Conservation (phyloP, 2,797 vertebrate species). For the Microchirus variegatus region DNA sequence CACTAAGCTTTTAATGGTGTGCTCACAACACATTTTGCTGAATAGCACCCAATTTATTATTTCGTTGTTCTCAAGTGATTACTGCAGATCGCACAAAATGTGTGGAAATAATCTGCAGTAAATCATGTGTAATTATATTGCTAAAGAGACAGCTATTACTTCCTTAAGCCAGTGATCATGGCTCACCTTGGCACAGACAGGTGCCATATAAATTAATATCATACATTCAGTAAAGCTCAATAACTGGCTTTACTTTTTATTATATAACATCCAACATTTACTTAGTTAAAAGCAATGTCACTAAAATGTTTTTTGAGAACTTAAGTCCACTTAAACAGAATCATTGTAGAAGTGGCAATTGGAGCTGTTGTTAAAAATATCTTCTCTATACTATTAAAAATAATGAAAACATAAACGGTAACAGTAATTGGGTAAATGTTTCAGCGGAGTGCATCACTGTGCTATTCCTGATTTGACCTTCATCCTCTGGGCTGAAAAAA, state of each 20-base stretch:
- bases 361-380: background rate
- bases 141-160: no score
- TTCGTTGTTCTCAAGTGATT: slow-evolving; percentile 16
- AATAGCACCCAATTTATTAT: slow-evolving; percentile 42
- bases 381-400: slow-evolving; percentile 4
- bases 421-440: background rate
- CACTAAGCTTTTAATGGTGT: slow-evolving; percentile 16
- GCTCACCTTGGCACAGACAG: no score
- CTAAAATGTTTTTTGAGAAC: no score
- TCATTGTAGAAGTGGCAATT: background rate
- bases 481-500: slow-evolving; percentile 25
- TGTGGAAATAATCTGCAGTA: slow-evolving; percentile 6
- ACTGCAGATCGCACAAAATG: no score
- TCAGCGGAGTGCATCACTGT: background rate
- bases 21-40: slow-evolving; percentile 15
- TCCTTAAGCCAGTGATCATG: no score
- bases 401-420: slow-evolving; percentile 16
- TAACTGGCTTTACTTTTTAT: no score
- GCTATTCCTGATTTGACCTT: no score
- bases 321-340: no score
- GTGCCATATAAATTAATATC: no score
- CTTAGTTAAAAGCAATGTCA: no score
- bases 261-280: no score
- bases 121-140: background rate
- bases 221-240: no score